Conservation (phyloP, 1,140 invertebrate species). For the Samia ricini region DNA sequence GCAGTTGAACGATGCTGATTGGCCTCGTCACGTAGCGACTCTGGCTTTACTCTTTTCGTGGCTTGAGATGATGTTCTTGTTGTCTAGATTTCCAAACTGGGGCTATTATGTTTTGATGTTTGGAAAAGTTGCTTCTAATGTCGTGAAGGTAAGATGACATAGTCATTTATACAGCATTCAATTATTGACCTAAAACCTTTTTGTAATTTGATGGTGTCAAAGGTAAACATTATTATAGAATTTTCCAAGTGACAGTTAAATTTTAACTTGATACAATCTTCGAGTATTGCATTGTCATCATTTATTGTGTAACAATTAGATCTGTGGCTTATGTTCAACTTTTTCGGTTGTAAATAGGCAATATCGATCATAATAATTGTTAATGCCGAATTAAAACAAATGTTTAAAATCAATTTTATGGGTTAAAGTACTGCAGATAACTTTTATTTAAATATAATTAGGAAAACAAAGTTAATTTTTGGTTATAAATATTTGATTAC, state of each 20-base stretch:
- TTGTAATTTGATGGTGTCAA: background rate
- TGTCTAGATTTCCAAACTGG: slow-evolving; percentile 78
- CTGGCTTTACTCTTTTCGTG: slow-evolving; percentile 75
- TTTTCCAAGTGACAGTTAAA: background rate
- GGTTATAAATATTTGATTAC: background rate
- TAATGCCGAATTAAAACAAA: no score
- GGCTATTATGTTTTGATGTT: slow-evolving; percentile 79
- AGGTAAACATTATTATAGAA: background rate
- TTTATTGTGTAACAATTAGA: background rate
- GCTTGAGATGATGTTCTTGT: slow-evolving; percentile 77
- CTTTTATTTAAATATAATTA: background rate
- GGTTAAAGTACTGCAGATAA: no score
- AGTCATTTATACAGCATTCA: background rate
- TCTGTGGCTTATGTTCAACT: no score
- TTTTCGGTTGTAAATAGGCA: no score
- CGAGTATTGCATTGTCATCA: background rate
- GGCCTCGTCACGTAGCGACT: slow-evolving; percentile 76
- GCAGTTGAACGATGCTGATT: slow-evolving; percentile 40
- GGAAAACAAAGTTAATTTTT: background rate
- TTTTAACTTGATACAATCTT: background rate
- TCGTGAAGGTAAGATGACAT: slow-evolving; percentile 64
- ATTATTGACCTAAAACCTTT: background rate
- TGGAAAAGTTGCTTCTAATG: slow-evolving; percentile 73
- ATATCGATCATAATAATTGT: no score
- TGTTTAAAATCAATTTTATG: no score